These are phyloP conservation scores for Leuciscus idus DNA, from an alignment of 2,113 vertebrate genomes.

Conservation along the genomic window DNA sequence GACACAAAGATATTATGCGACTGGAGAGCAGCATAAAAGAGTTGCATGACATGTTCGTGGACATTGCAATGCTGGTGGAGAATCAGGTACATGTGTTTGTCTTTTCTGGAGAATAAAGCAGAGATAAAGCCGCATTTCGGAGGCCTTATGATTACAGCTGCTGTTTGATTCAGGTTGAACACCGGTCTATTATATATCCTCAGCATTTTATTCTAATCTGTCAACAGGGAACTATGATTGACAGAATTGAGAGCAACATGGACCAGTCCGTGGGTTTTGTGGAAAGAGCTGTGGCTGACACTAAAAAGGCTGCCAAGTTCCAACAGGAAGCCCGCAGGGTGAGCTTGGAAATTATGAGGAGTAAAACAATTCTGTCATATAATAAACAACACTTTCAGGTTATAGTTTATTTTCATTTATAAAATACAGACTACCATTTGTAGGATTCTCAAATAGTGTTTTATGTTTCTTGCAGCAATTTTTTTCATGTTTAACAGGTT, in stretches of 20 bases:
- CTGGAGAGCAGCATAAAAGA: constrained; percentile 96
- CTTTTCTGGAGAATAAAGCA: background rate
- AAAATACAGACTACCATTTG: background rate
- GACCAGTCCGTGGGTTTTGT: constrained; percentile 96
- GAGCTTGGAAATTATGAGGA: constrained; percentile 60
- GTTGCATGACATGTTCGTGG: constrained; percentile 94
- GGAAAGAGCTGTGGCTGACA: constrained; percentile 90
- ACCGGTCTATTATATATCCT: too few species aligned
- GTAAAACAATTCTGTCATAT: background rate
- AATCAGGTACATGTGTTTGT: constrained; percentile 69
- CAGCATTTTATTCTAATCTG: constrained; percentile 1
- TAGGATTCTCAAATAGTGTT: background rate
- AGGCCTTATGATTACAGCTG: background rate
- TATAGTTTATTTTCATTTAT: too few species aligned
- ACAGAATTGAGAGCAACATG: constrained; percentile 96
- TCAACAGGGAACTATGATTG: constrained; percentile 90
- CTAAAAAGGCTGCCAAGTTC: constrained; percentile 95
- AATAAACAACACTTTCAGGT: background rate
- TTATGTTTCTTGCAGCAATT: background rate
- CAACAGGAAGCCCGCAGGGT: constrained; percentile 94
- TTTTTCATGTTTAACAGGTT: background rate
- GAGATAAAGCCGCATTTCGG: background rate
- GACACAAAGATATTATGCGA: constrained; percentile 93
- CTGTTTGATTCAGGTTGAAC: background rate
- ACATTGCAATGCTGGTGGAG: constrained; percentile 94